Evolutionary conservation across 2,888 invertebrate species (phyloP), one percentile per base, ranked within the genome.

Genomic region (Drosophila lutescens): DNA sequence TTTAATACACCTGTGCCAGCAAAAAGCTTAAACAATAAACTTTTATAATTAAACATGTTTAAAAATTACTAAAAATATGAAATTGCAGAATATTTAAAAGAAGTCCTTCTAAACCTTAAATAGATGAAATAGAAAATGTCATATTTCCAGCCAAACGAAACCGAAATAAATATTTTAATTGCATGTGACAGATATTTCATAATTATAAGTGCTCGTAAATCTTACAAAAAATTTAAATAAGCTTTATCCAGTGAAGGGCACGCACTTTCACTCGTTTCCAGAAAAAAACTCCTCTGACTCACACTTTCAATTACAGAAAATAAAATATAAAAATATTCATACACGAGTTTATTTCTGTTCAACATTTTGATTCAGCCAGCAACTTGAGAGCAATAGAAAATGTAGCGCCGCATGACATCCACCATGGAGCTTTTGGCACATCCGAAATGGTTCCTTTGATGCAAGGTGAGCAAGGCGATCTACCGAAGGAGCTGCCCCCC

Each of bases 331-430:
- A 65, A 44, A 51, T 44, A 51, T 65, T 65, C 41, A 49, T 62
- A 65, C 26, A 23, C 36, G 36, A 62, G 36, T n/a, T 26, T 49
- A 30, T 46, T 47, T 62, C 34, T 2, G 4, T 15, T 20, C 41
- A 56, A 43, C 55, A 41, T 56, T 56, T 57, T 43, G 57, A 38
- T 56, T 55, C 49, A 61, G 23, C 10, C 17, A 23, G 47, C 62
- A 49, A 41, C 62, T 62, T 32, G 34, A 63, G 62, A 63, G 62
- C 68, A 49, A 50, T 68, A 15, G 49, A 67, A 47, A 56, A 34
- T 69, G 57, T 49, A 69, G 66, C 68, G 68, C 68, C 47, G 26
- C 66, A 67, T 55, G 68, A 67, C 68, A 68, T 55, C 68, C 55
- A 55, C 68, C 32, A 17, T 30, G 63, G 63, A 62, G 63, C 65